Evolutionary conservation across 2,113 vertebrate genomes (phyloP).

Genomic region (Daubentonia madagascariensis): DNA sequence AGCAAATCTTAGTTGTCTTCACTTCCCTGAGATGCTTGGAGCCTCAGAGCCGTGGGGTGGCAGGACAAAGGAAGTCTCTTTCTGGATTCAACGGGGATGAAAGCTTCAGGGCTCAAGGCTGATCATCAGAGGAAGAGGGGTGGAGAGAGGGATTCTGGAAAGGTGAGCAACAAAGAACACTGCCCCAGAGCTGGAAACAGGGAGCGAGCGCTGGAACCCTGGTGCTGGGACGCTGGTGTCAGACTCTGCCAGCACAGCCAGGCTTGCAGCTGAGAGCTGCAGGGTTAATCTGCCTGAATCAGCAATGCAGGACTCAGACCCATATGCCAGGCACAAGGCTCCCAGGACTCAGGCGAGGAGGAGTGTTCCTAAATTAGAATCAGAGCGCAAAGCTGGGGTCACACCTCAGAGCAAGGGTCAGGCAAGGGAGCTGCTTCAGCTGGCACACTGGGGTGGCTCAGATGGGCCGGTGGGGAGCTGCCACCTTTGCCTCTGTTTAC

Average conservation of each 20-base stretch:
- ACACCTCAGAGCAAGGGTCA: slow-evolving; percentile 46
- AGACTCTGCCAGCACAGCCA: not conserved
- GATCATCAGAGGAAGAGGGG: not conserved
- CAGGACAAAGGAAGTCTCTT: too few species aligned
- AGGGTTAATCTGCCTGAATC: not conserved
- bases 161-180: not conserved
- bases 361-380: slow-evolving; percentile 52
- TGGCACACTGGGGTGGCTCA: not conserved
- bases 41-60: not conserved
- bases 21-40: not conserved
- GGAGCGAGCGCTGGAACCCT: not conserved
- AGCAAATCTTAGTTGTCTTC: not conserved
- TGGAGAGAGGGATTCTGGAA: not conserved
- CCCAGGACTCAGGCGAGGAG: not conserved
- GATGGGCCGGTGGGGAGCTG: not conserved
- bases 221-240: not conserved
- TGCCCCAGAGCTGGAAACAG: not conserved
- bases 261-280: not conserved
- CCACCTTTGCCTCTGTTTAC: slow-evolving; percentile 13
- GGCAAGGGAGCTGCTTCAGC: not conserved
- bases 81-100: not conserved
- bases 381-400: slow-evolving; percentile 30
- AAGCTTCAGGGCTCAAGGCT: not conserved
- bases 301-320: not conserved
- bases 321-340: not conserved